Conservation (phyloP, 2,113 vertebrate genomes). For the Protobothrops flavoviridis region DNA sequence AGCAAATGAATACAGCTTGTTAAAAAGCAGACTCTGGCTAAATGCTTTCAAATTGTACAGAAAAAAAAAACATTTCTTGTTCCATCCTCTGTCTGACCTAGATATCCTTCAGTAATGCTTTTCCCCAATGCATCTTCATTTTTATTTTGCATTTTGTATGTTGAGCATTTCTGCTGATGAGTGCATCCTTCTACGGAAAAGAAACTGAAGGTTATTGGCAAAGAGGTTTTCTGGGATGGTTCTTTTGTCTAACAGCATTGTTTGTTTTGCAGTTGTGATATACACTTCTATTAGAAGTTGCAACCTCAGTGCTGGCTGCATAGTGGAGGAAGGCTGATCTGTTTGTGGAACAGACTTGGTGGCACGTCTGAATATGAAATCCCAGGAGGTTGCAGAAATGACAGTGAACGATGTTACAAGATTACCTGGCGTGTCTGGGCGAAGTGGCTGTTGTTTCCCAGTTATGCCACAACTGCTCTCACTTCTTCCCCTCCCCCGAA, state of each 20-base stretch:
- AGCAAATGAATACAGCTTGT: neutral
- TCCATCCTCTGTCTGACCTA: neutral
- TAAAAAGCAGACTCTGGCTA: neutral
- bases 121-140: neutral
- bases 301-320: neutral
- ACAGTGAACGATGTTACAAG: neutral
- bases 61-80: neutral
- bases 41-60: neutral
- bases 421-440: neutral
- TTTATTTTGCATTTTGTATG: neutral
- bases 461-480: neutral
- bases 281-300: neutral
- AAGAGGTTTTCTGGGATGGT: neutral
- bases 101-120: neutral
- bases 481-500: neutral
- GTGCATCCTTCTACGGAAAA: neutral
- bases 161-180: neutral
- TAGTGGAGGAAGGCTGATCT: neutral
- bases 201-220: neutral
- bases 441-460: neutral
- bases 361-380: neutral
- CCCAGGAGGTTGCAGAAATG: neutral
- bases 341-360: neutral
- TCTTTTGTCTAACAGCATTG: no score
- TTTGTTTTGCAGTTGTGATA: neutral